These are phyloP conservation scores for Neosalanx taihuensis DNA, from an alignment of 2,797 vertebrate genomes.

Conservation along the genomic window DNA sequence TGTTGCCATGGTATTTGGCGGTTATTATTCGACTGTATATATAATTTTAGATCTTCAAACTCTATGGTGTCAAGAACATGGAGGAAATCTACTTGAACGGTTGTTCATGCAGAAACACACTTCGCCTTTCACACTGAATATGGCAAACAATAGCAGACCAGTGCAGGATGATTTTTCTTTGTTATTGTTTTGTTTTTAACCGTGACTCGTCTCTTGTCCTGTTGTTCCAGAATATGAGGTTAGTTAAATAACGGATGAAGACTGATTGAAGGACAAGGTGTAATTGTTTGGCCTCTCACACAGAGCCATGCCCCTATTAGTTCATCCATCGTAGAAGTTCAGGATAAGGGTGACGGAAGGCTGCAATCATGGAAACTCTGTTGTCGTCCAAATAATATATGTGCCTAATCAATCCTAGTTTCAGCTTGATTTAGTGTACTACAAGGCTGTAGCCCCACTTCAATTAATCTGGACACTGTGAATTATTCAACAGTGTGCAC, in stretches of 20 bases:
- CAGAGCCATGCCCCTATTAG: too few relatives aligned
- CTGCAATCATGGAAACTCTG: slow-evolving; percentile 29
- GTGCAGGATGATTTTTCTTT: background rate
- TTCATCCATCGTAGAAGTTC: too few relatives aligned
- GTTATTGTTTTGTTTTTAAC: background rate
- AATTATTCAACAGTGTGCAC: slow-evolving; percentile 57
- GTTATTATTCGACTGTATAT: slow-evolving; percentile 17
- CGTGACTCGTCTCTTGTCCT: background rate
- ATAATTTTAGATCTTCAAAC: slow-evolving; percentile 46
- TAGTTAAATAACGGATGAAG: slow-evolving; percentile 19
- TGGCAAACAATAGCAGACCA: slow-evolving; percentile 28
- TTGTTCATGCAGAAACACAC: slow-evolving; percentile 26
- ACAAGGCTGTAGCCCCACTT: slow-evolving; percentile 40
- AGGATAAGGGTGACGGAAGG: slow-evolving; percentile 16
- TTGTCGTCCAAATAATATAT: slow-evolving; percentile 46
- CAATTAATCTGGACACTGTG: slow-evolving; percentile 39
- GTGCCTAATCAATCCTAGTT: slow-evolving; percentile 43
- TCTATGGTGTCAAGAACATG: slow-evolving; percentile 31
- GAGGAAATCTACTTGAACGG: slow-evolving; percentile 29
- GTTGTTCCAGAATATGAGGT: background rate
- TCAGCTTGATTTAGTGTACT: slow-evolving; percentile 54
- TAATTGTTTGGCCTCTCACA: slow-evolving; percentile 9
- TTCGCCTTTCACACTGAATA: slow-evolving; percentile 21
- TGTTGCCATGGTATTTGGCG: slow-evolving; percentile 23
- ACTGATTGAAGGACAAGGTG: background rate